Conservation (phyloP, 2,797 vertebrate genomes). For the Melanogrammus aeglefinus region DNA sequence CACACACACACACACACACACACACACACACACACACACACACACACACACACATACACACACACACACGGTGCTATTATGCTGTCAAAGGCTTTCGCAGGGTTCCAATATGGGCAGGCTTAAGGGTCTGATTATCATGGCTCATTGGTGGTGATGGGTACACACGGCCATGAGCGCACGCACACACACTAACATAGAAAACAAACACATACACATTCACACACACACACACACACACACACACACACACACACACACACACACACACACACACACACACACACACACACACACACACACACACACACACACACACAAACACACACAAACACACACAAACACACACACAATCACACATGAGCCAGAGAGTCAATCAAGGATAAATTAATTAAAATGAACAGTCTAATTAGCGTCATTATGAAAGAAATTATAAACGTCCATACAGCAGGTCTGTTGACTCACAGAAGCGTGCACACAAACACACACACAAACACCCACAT, state of each 20-base stretch:
- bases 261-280: no score
- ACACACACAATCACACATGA: slow-evolving; percentile 22
- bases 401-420: slow-evolving; percentile 70
- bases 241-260: no score
- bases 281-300: no score
- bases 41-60: no score
- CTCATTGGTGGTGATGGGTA: slow-evolving; percentile 24
- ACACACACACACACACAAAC: no score
- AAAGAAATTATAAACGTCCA: slow-evolving; percentile 62
- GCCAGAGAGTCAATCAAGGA: slow-evolving; percentile 59
- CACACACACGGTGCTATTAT: not conserved
- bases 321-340: no score
- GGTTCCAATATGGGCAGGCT: slow-evolving; percentile 46
- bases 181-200: slow-evolving; percentile 1
- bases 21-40: no score
- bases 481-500: not conserved
- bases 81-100: slow-evolving; percentile 37
- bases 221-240: slow-evolving; percentile 5
- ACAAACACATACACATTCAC: no score
- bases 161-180: not conserved
- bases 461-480: not conserved
- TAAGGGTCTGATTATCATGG: slow-evolving; percentile 52
- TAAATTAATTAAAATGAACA: slow-evolving; percentile 69
- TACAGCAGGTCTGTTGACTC: slow-evolving; percentile 50
- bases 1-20: no score